Evolutionary conservation across 2,888 invertebrate species (phyloP).

Genomic region (Tanypteryx hageni): DNA sequence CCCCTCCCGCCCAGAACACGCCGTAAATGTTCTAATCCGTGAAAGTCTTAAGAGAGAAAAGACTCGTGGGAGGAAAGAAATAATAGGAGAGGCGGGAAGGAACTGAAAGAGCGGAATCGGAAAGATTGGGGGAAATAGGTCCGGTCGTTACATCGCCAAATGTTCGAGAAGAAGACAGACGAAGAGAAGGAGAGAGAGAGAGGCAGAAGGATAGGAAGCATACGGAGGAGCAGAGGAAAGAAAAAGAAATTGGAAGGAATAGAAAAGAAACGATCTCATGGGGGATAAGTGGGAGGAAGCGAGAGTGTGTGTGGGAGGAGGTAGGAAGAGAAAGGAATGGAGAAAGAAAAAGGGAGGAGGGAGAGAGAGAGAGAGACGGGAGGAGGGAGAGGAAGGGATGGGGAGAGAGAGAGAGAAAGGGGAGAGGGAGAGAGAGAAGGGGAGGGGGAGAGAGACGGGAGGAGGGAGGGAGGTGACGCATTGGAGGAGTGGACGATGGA

Average conservation of each 20-base stretch:
- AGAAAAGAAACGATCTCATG: too few species aligned
- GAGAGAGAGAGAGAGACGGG: too few species aligned
- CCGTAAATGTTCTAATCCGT: background rate
- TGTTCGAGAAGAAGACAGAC: too few species aligned
- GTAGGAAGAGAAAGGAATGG: background rate
- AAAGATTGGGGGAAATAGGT: background rate
- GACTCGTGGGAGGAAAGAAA: background rate
- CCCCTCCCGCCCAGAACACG: too few species aligned
- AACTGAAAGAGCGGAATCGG: background rate
- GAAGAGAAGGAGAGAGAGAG: too few species aligned
- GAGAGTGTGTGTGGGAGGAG: background rate
- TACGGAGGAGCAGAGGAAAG: too few species aligned
- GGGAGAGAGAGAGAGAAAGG: background rate
- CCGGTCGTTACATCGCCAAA: background rate
- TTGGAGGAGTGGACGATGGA: background rate
- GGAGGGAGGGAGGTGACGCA: background rate
- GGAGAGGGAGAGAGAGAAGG: slow-evolving; percentile 21
- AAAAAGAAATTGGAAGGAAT: too few species aligned
- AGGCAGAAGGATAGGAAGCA: too few species aligned
- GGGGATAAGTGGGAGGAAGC: background rate
- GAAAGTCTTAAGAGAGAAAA: background rate
- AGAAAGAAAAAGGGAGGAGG: background rate
- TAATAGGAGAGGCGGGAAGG: background rate
- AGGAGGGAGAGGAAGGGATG: background rate
- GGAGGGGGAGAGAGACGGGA: background rate